phyloP scores from a whole-genome alignment of 2,113 vertebrate species.

The Periophthalmus modestus region DNA sequence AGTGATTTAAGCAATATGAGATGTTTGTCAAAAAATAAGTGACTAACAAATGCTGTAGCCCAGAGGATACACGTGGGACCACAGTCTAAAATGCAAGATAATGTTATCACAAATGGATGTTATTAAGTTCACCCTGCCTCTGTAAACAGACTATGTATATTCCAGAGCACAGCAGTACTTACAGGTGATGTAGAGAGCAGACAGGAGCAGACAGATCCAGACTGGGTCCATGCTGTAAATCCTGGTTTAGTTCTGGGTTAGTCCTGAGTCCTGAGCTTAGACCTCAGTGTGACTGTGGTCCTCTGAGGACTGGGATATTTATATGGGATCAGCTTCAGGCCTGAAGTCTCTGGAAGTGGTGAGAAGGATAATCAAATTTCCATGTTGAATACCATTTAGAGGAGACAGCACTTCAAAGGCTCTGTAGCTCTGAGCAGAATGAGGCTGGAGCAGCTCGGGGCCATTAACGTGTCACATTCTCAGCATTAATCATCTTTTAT shows the following conservation, averaged over 20 bases:
- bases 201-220: constrained; percentile 43
- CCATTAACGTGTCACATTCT: constrained; percentile 67
- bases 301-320: constrained; percentile 57
- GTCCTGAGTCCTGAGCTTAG: constrained; percentile 34
- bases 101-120: not conserved
- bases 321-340: constrained; percentile 49
- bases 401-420: constrained; percentile 73
- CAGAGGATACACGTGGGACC: not conserved
- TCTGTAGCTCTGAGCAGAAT: constrained; percentile 70
- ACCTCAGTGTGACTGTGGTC: constrained; percentile 38
- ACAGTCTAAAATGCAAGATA: not conserved
- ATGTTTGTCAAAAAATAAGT: not conserved
- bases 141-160: not conserved
- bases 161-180: constrained; percentile 61
- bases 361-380: constrained; percentile 77
- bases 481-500: constrained; percentile 77
- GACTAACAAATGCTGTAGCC: not conserved
- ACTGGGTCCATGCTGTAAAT: constrained; percentile 40
- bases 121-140: not conserved
- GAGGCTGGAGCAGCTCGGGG: constrained; percentile 72
- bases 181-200: constrained; percentile 66
- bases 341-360: constrained; percentile 51
- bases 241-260: constrained; percentile 1
- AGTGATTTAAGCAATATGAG: not conserved
- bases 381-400: constrained; percentile 62